Evolutionary conservation across 2,113 vertebrate genomes (phyloP).

Genomic region (Channa argus): DNA sequence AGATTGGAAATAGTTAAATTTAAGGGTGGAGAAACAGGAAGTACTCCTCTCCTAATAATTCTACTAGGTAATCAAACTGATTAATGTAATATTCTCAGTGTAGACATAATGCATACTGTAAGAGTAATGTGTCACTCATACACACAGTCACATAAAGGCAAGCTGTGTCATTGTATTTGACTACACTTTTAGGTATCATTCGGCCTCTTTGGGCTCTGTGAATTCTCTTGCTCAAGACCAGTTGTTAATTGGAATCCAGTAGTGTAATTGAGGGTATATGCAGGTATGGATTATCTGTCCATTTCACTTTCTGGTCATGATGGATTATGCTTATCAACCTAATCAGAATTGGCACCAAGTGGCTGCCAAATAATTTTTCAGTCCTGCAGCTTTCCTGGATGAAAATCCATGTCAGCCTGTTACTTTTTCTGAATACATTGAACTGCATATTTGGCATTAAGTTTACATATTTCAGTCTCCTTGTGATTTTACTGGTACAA

Average conservation of each 20-base stretch:
- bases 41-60: neutral
- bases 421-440: constrained; percentile 12
- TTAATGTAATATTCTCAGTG: neutral
- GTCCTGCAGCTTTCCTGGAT: constrained; percentile 27
- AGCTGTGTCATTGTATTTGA: neutral
- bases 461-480: too few relatives aligned
- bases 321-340: constrained; percentile 41
- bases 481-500: too few relatives aligned
- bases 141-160: neutral
- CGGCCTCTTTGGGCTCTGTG: neutral
- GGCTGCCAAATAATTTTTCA: constrained; percentile 33
- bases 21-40: constrained; percentile 1
- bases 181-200: neutral
- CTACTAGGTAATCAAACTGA: neutral
- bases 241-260: constrained; percentile 59
- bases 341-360: constrained; percentile 37
- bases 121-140: neutral
- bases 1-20: neutral
- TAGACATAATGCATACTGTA: neutral
- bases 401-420: constrained; percentile 5
- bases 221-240: constrained; percentile 26
- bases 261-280: constrained; percentile 50
- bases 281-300: constrained; percentile 60
- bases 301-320: constrained; percentile 52
- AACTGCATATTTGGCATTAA: constrained; percentile 29